Evolutionary conservation across 2,888 invertebrate species (phyloP).

Genomic region (Acleris emargana): DNA sequence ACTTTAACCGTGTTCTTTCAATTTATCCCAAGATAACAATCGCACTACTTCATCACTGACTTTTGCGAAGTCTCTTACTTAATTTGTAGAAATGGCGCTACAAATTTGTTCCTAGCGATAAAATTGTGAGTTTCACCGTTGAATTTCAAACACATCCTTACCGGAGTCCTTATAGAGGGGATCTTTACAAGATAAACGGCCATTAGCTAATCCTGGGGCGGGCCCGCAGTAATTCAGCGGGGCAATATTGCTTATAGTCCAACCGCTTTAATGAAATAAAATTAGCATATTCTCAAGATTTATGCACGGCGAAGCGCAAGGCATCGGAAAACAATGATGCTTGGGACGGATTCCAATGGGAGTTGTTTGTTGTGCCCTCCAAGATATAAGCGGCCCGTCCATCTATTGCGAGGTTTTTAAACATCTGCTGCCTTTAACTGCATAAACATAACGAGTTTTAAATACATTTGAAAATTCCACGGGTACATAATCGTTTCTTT

Average conservation of each 20-base stretch:
- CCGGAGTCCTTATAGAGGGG: slow-evolving; percentile 58
- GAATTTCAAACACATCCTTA: slow-evolving; percentile 63
- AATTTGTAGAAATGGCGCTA: background rate
- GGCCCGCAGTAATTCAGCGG: slow-evolving; percentile 72
- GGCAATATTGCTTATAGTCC: slow-evolving; percentile 77
- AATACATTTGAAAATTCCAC: background rate
- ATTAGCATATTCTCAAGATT: slow-evolving; percentile 83
- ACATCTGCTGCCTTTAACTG: slow-evolving; percentile 37
- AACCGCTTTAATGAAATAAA: slow-evolving; percentile 82
- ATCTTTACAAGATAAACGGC: slow-evolving; percentile 81
- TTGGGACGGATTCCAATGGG: slow-evolving; percentile 53
- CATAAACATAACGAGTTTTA: background rate
- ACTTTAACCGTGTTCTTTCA: too few species aligned
- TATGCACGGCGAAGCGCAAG: slow-evolving; percentile 59
- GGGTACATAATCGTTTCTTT: background rate
- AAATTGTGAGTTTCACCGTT: slow-evolving; percentile 15
- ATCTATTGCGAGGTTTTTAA: slow-evolving; percentile 30
- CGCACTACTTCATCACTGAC: background rate
- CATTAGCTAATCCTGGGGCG: slow-evolving; percentile 81
- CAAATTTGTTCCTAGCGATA: slow-evolving; percentile 16
- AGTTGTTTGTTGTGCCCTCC: slow-evolving; percentile 46
- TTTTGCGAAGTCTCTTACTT: background rate
- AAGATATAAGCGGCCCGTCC: slow-evolving; percentile 32
- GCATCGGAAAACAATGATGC: slow-evolving; percentile 74
- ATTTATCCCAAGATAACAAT: background rate